phyloP scores from a whole-genome alignment of 2,113 vertebrate species.

The Heterochromis multidens region DNA sequence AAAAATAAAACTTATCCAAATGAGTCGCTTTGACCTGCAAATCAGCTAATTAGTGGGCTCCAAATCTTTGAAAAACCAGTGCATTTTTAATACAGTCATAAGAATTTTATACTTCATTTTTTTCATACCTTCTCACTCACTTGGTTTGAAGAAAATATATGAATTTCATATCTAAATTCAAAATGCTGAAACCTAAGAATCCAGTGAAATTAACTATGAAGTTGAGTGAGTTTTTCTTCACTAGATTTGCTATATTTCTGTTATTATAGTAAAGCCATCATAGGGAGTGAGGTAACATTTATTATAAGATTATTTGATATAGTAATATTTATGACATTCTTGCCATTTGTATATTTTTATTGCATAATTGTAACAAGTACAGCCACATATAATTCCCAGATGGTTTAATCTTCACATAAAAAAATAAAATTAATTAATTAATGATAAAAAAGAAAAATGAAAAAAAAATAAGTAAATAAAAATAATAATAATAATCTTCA shows the following conservation, averaged over 20 bases:
- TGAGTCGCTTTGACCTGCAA: background rate
- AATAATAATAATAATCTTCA: too few species aligned
- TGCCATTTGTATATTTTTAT: background rate
- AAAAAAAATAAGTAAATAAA: too few species aligned
- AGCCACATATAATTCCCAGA: background rate
- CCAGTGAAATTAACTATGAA: background rate
- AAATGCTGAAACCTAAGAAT: background rate
- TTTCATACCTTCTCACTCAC: background rate
- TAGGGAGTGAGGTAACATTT: rapidly evolving
- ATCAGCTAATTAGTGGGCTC: background rate
- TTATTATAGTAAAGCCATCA: background rate
- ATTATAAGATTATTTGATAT: background rate
- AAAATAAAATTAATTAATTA: too few species aligned
- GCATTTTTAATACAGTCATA: background rate
- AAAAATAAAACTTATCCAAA: background rate
- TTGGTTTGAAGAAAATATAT: background rate
- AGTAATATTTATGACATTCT: background rate
- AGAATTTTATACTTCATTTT: background rate
- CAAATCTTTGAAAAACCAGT: background rate
- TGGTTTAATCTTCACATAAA: too few species aligned
- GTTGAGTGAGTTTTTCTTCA: background rate
- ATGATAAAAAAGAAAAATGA: too few species aligned
- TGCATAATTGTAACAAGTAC: background rate
- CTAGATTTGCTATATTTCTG: background rate
- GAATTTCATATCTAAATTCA: background rate